phyloP scores from a whole-genome alignment of 2,888 invertebrate genomes.

The Drosophila anomalata region DNA sequence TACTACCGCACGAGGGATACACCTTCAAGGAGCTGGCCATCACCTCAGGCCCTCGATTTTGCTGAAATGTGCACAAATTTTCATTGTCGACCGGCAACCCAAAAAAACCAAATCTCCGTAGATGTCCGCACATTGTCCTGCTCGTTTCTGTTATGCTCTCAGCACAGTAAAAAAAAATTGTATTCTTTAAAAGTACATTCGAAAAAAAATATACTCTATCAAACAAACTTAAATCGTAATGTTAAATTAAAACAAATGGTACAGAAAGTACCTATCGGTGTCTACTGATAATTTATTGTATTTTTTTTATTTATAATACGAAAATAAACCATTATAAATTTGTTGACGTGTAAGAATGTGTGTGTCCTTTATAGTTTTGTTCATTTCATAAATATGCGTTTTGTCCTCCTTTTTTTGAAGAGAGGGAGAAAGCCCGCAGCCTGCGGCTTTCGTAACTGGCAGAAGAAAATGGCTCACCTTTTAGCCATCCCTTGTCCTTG shows the following conservation, averaged over 20 bases:
- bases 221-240: background rate
- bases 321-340: background rate
- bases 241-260: too few species aligned
- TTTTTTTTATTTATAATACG: too few species aligned
- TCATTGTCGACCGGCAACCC: conserved; percentile 58
- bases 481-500: conserved; percentile 55
- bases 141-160: background rate
- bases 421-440: conserved; percentile 42
- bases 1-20: conserved; percentile 49
- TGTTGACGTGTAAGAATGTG: conserved; percentile 15
- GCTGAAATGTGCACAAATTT: conserved; percentile 81
- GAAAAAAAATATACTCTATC: background rate
- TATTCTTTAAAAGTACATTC: background rate
- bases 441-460: conserved; percentile 72
- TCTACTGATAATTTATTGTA: too few species aligned
- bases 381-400: conserved; percentile 78
- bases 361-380: conserved; percentile 74
- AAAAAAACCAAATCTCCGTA: conserved; percentile 65
- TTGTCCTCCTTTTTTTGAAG: conserved; percentile 67
- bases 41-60: conserved; percentile 60
- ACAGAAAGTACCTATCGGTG: too few species aligned
- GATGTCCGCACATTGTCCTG: conserved; percentile 75
- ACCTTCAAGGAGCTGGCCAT: conserved; percentile 63
- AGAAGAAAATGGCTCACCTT: conserved; percentile 66
- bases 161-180: conserved; percentile 7